Evolutionary conservation across 2,888 invertebrate genomes (phyloP).

Genomic region (Amaurobius ferox): DNA sequence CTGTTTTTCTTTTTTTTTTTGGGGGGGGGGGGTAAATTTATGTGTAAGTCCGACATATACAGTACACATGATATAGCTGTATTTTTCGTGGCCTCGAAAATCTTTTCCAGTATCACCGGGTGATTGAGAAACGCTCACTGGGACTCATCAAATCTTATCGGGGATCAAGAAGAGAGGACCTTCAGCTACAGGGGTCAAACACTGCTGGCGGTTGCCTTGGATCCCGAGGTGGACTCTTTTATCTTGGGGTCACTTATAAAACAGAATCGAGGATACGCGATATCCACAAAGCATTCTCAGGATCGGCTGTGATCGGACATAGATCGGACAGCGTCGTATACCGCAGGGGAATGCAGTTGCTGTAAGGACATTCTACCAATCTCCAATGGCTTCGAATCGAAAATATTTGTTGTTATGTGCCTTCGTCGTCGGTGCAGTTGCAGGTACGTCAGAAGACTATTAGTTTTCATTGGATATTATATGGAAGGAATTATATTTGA

Average conservation of each 20-base stretch:
- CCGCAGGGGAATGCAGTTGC: conserved; percentile 50
- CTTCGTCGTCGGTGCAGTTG: conserved; percentile 70
- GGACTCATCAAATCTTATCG: neutral
- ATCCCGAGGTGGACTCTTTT: conserved; percentile 29
- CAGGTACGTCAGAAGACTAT: conserved; percentile 45
- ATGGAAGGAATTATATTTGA: neutral
- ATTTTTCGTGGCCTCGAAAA: conserved; percentile 21
- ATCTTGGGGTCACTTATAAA: conserved; percentile 59
- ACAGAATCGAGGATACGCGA: conserved; percentile 4
- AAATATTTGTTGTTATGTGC: conserved; percentile 51
- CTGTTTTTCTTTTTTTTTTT: too few relatives aligned
- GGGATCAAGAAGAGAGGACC: conserved; percentile 12
- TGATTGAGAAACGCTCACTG: neutral
- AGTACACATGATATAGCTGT: too few relatives aligned
- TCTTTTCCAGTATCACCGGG: neutral
- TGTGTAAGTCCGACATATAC: too few relatives aligned
- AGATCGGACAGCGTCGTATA: conserved; percentile 12
- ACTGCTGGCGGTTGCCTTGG: conserved; percentile 19
- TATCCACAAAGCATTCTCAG: conserved; percentile 56
- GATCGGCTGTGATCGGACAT: conserved; percentile 20
- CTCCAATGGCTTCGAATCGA: conserved; percentile 44
- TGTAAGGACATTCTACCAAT: conserved; percentile 10
- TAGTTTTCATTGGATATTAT: too few relatives aligned
- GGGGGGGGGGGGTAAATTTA: too few relatives aligned
- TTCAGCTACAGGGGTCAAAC: conserved; percentile 48